A percentile compares a stretch with the other conserved stretches of the same genome.
These are phyloP conservation scores for Sebastes minor DNA, from an alignment of 2,797 vertebrate genomes.

Conservation along the genomic window DNA sequence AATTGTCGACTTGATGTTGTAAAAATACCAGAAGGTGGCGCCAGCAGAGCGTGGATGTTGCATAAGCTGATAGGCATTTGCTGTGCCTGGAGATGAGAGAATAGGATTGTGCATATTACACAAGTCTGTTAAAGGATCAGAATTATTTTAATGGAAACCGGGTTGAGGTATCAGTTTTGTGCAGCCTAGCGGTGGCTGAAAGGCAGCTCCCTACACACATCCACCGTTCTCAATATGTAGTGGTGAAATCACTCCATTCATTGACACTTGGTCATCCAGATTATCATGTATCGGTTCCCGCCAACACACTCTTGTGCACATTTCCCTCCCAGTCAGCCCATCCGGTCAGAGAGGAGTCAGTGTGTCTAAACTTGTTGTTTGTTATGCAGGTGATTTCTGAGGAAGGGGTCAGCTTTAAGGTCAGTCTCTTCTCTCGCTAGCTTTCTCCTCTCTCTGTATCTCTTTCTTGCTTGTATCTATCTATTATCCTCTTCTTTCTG, in stretches of 20 bases:
- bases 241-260: conserved; percentile 65
- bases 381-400: conserved; percentile 89
- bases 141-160: background rate
- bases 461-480: conserved; percentile 30
- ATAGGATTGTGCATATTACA: background rate
- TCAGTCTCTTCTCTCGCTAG: conserved; percentile 81
- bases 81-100: background rate
- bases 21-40: conserved; percentile 60
- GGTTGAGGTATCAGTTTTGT: background rate
- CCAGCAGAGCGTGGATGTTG: conserved; percentile 15
- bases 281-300: conserved; percentile 57
- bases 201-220: background rate
- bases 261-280: conserved; percentile 45
- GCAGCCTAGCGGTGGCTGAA: background rate
- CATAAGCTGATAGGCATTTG: too few species aligned
- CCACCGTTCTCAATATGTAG: conserved; percentile 1
- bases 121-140: background rate
- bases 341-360: conserved; percentile 66
- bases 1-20: background rate
- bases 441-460: conserved; percentile 40
- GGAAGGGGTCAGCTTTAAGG: conserved; percentile 91
- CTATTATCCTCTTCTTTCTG: conserved; percentile 37
- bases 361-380: conserved; percentile 87
- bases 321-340: conserved; percentile 57
- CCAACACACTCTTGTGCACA: conserved; percentile 40